A percentile compares a stretch with the other conserved stretches of the same genome.
phyloP scores from a whole-genome alignment of 2,113 vertebrate species.

The Pedetes capensis region DNA sequence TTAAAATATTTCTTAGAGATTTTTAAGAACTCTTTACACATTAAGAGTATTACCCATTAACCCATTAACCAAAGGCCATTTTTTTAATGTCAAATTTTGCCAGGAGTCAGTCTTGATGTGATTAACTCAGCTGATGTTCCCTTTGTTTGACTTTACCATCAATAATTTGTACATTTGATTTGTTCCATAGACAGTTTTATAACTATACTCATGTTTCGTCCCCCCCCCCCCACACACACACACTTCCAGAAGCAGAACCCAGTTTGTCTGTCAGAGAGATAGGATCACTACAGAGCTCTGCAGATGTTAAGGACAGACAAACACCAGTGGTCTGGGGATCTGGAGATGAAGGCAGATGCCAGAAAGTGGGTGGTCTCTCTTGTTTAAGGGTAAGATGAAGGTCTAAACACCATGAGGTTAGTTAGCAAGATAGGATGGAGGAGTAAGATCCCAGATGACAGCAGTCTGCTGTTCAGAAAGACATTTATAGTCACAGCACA shows the following conservation, averaged over 20 bases:
- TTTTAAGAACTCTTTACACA: slow-evolving; percentile 2
- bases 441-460: neutral
- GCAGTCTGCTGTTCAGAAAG: slow-evolving; percentile 1
- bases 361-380: neutral
- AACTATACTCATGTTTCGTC: neutral
- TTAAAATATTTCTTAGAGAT: neutral
- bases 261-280: neutral
- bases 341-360: neutral
- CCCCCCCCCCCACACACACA: too few relatives aligned
- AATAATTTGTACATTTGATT: neutral
- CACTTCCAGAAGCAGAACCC: neutral
- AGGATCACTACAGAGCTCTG: neutral
- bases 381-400: neutral
- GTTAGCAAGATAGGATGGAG: neutral
- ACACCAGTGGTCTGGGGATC: neutral
- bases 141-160: neutral
- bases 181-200: neutral
- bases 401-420: neutral
- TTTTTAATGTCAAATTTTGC: slow-evolving; percentile 32
- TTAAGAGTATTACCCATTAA: slow-evolving; percentile 3
- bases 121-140: neutral
- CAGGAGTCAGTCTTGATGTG: neutral
- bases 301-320: slow-evolving; percentile 4
- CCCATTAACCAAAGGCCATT: neutral
- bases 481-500: neutral